A percentile compares a stretch with the other conserved stretches of the same genome.
Conservation (phyloP, 2,797 vertebrate species). For the Amniataba percoides region DNA sequence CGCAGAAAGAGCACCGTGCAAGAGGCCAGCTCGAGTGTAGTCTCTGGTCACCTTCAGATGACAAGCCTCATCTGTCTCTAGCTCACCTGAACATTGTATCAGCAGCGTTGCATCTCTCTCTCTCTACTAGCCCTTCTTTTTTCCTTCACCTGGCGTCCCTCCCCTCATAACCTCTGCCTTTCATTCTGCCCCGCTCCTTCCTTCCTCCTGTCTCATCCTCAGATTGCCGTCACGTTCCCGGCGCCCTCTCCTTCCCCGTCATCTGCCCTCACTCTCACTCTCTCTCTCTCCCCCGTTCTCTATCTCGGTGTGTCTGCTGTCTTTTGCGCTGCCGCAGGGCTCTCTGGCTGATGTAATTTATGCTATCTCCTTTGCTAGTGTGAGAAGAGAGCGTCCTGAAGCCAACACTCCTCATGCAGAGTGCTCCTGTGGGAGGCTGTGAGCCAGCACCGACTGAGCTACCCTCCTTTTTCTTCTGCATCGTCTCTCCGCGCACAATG, state of each 20-base stretch:
- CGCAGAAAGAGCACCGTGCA: slow-evolving; percentile 24
- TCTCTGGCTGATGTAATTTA: slow-evolving; percentile 81
- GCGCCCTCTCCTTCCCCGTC: slow-evolving; percentile 30
- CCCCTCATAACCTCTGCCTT: slow-evolving; percentile 31
- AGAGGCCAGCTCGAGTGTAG: slow-evolving; percentile 20
- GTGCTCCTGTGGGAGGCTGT: slow-evolving; percentile 76
- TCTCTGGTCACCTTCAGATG: slow-evolving; percentile 75
- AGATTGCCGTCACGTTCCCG: slow-evolving; percentile 45
- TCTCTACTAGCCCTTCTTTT: not conserved
- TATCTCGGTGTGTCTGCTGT: slow-evolving; percentile 60
- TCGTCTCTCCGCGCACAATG: slow-evolving; percentile 33
- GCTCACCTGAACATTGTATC: slow-evolving; percentile 38
- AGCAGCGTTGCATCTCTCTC: slow-evolving; percentile 30
- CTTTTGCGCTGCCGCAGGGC: slow-evolving; percentile 65
- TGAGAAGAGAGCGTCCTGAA: slow-evolving; percentile 68
- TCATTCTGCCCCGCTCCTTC: slow-evolving; percentile 16
- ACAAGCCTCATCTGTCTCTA: slow-evolving; percentile 60
- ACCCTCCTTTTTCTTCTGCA: slow-evolving; percentile 27
- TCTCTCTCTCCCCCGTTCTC: slow-evolving; percentile 29
- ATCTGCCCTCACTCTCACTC: slow-evolving; percentile 4
- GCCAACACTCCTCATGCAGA: slow-evolving; percentile 74
- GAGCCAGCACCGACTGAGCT: slow-evolving; percentile 59
- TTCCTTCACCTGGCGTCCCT: slow-evolving; percentile 22
- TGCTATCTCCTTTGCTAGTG: slow-evolving; percentile 73
- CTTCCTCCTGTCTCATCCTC: slow-evolving; percentile 51